Evolutionary conservation across 2,797 vertebrate genomes (phyloP).

Genomic region (Otus scops): DNA sequence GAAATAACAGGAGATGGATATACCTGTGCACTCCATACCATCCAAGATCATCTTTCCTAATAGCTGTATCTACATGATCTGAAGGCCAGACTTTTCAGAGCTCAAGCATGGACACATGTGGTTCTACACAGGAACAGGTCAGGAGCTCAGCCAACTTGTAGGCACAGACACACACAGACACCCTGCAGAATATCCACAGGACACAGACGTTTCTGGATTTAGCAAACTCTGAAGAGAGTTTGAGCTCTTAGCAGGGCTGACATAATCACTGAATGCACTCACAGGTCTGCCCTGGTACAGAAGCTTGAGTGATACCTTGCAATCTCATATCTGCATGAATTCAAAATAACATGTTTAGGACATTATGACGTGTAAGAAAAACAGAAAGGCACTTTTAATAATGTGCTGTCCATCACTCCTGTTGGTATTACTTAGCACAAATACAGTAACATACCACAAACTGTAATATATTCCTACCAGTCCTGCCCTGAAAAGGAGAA

Average conservation of each 20-base stretch:
- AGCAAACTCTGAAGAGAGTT: neutral
- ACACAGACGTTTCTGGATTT: neutral
- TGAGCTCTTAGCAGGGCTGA: neutral
- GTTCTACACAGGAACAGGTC: neutral
- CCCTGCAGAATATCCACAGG: neutral
- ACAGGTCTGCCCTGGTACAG: neutral
- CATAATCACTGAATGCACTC: neutral
- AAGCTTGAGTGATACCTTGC: neutral
- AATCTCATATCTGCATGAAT: neutral
- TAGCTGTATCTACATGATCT: neutral
- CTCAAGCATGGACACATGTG: neutral
- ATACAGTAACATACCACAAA: neutral
- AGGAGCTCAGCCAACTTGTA: neutral
- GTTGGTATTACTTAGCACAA: neutral
- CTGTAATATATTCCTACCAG: neutral
- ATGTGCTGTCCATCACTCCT: neutral
- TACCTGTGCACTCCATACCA: neutral
- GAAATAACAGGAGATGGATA: neutral
- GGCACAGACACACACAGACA: too few relatives aligned
- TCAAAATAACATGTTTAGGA: neutral
- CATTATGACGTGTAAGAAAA: neutral
- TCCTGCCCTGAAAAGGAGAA: neutral
- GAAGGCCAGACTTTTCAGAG: neutral
- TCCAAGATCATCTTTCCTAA: neutral
- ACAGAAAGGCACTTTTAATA: neutral